A percentile compares a stretch with the other conserved stretches of the same genome.
These are phyloP conservation scores for Plebejus anna DNA, from an alignment of 2,888 invertebrate species.

Conservation along the genomic window DNA sequence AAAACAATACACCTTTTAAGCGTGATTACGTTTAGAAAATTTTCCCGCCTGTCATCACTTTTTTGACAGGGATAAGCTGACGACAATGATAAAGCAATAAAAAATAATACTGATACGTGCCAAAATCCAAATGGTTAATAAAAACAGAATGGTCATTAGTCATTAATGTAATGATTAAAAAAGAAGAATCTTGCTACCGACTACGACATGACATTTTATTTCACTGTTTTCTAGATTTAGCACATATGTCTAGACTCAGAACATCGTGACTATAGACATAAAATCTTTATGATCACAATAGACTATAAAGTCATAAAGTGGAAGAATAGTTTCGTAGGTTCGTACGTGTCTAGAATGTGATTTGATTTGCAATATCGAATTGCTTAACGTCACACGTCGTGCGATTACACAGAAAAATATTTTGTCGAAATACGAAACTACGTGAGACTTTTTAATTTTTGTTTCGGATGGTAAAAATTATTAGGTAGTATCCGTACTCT, in stretches of 20 bases:
- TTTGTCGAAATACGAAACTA: not conserved
- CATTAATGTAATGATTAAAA: not conserved
- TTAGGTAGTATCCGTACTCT: no score
- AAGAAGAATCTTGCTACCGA: not conserved
- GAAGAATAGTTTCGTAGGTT: not conserved
- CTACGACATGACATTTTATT: not conserved
- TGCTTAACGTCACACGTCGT: not conserved
- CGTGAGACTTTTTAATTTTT: not conserved
- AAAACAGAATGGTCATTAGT: no score
- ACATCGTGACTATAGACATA: not conserved
- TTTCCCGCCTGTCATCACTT: no score
- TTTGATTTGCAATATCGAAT: not conserved
- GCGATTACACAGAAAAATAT: not conserved
- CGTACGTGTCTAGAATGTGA: conserved; percentile 8
- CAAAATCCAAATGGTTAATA: not conserved
- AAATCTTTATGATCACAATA: not conserved
- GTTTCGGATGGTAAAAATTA: no score
- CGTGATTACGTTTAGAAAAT: no score
- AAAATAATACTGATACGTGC: not conserved
- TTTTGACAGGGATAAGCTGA: not conserved
- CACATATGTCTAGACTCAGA: not conserved
- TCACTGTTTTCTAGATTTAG: not conserved
- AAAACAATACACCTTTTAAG: no score
- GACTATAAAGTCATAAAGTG: not conserved
- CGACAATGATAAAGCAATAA: not conserved